Percentiles rank a stretch among this genome's conserved stretches.
Evolutionary conservation across 2,888 invertebrate genomes (phyloP).

Genomic region (Pediacus dermestoides): DNA sequence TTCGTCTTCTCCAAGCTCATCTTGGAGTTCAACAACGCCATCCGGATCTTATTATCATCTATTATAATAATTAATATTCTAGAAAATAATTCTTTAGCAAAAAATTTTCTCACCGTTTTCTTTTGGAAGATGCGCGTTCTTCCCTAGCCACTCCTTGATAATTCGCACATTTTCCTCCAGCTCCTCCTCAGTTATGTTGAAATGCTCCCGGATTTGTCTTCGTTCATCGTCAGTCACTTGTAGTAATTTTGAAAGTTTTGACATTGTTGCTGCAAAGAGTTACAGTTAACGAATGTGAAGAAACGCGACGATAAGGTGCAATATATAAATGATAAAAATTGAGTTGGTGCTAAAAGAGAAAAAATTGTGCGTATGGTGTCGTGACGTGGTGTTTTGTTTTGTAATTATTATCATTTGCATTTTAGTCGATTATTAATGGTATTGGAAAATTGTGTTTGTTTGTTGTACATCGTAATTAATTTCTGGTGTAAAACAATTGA

Average conservation of each 20-base stretch:
- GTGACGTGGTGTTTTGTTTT: no score
- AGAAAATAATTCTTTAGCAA: not conserved
- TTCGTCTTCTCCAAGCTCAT: slow-evolving; percentile 33
- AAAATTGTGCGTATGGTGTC: no score
- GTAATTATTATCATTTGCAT: no score
- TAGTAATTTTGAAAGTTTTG: slow-evolving; percentile 23
- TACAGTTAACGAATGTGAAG: not conserved
- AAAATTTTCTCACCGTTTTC: slow-evolving; percentile 17
- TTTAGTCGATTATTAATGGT: no score
- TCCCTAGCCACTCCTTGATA: slow-evolving; percentile 22
- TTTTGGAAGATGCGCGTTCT: slow-evolving; percentile 23
- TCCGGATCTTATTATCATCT: slow-evolving; percentile 20
- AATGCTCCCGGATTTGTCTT: slow-evolving; percentile 21
- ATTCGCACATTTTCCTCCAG: slow-evolving; percentile 21
- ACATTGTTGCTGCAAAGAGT: slow-evolving; percentile 10
- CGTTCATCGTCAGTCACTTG: slow-evolving; percentile 25
- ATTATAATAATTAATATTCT: slow-evolving; percentile 1
- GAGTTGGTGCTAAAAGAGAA: no score
- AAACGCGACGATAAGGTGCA: not conserved
- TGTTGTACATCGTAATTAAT: no score
- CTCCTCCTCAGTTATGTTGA: slow-evolving; percentile 20
- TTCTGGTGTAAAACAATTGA: no score
- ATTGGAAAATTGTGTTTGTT: no score
- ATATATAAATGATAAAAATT: no score
- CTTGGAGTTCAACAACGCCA: slow-evolving; percentile 27